Evolutionary conservation across 2,888 invertebrate species (phyloP), one percentile per base, ranked within the genome.

Genomic region (Tinea pellionella): DNA sequence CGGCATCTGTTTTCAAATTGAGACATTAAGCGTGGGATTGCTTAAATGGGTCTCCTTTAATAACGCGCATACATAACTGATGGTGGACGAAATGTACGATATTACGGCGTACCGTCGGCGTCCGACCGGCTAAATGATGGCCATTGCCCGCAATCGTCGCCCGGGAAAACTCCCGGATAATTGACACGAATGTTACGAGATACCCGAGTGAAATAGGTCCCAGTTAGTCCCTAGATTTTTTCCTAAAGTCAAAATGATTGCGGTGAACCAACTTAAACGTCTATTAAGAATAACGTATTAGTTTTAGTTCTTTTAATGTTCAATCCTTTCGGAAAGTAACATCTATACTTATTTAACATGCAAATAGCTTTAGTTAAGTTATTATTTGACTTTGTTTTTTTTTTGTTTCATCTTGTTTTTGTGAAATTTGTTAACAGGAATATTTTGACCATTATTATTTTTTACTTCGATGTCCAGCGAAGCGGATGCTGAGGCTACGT

Each of bases 1-100:
- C 66, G 64, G 68, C 81, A 80, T 80, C 77, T 81, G 81, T 77
- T 78, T 77, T 78, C 77, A 82, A 82, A 84, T 84, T 80, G 80
- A 82, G 78, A 77, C 80, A 85, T 85, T 85, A 82, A 74, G 73
- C 72, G 71, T 64, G 71, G 73, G 77, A 74, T 78, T 74, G 75
- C 71, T 73, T 69, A 69, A 77, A 77, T 71, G 76, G 74, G 74
- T 75, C 70, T 69, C 72, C 75, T 81, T 78, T 80, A 80, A 82
- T 83, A 81, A 76, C 78, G 69, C 70, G 73, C 77, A 77, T 78
- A 78, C 68, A 76, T 80, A 78, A 78, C 73, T 75, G 78, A 81
- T 78, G 80, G 72, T 64, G 67, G 72, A 62, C 67, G 65, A 73
- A 76, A 75, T 72, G 75, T 77, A 72, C 67, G 70, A 65, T 37